Evolutionary conservation across 2,888 invertebrate genomes (phyloP).

Genomic region (Lycophotia porphyrea): DNA sequence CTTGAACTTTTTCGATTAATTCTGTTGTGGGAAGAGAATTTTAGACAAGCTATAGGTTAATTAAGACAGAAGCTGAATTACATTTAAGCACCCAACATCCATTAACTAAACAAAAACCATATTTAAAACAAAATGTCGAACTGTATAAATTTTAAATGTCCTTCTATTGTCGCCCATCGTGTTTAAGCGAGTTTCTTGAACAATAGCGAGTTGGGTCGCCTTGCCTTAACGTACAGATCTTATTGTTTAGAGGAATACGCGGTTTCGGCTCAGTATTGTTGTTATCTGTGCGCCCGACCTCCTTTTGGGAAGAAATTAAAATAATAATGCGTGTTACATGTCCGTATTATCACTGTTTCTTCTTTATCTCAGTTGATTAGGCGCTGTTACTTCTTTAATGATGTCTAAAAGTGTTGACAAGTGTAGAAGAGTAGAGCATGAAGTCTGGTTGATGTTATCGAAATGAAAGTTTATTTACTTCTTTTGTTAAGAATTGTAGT

Average conservation of each 20-base stretch:
- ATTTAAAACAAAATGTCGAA: constrained; percentile 63
- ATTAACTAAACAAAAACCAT: constrained; percentile 43
- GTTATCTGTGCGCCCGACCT: constrained; percentile 71
- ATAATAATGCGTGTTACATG: constrained; percentile 67
- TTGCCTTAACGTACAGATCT: constrained; percentile 72
- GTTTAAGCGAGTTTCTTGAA: constrained; percentile 69
- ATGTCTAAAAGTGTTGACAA: constrained; percentile 13
- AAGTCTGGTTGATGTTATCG: constrained; percentile 6
- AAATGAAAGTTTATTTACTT: background rate
- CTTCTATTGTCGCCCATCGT: constrained; percentile 63
- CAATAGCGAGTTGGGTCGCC: constrained; percentile 72
- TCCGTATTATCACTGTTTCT: constrained; percentile 54
- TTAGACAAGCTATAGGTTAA: constrained; percentile 1
- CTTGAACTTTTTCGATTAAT: background rate
- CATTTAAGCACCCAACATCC: constrained; percentile 38
- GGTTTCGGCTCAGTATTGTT: constrained; percentile 69
- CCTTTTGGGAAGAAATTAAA: constrained; percentile 69
- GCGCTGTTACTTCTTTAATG: constrained; percentile 45
- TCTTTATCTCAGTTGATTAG: constrained; percentile 58
- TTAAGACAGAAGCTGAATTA: constrained; percentile 26
- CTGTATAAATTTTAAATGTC: constrained; percentile 67
- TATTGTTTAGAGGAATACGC: constrained; percentile 73
- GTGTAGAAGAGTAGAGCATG: background rate
- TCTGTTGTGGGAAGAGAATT: background rate
- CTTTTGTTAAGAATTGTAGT: background rate